Evolutionary conservation across 2,113 vertebrate genomes (phyloP).

Genomic region (Ptyas mucosa): DNA sequence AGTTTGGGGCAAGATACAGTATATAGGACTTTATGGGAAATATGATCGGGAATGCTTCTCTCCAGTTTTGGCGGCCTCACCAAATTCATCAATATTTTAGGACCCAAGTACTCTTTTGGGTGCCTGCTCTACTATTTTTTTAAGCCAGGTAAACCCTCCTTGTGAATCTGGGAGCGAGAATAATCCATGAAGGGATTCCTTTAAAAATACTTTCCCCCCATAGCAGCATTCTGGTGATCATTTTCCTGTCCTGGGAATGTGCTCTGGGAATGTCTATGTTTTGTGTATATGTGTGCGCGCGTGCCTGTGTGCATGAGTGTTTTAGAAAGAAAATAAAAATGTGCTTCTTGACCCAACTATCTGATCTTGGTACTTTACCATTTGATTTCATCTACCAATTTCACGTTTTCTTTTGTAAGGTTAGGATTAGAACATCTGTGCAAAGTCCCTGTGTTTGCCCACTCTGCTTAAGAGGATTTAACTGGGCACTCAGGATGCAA

Average conservation of each 20-base stretch:
- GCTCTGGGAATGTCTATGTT: not conserved
- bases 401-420: not conserved
- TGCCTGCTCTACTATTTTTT: not conserved
- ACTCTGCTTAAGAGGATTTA: not conserved
- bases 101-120: not conserved
- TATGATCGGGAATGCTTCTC: not conserved
- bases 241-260: not conserved
- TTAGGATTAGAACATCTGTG: not conserved
- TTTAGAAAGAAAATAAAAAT: not conserved
- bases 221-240: not conserved
- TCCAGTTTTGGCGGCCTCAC: not conserved
- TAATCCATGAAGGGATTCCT: not conserved
- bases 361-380: not conserved
- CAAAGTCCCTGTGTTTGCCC: not conserved
- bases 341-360: not conserved
- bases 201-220: not conserved
- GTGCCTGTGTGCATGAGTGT: not conserved
- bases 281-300: not conserved
- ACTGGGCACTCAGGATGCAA: not conserved
- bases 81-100: not conserved
- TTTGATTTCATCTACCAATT: not conserved
- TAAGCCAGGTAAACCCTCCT: not conserved
- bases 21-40: not conserved
- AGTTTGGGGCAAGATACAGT: not conserved
- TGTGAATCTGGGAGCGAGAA: not conserved